Conservation (phyloP, 2,113 vertebrate genomes). For the Mustelus asterias region DNA sequence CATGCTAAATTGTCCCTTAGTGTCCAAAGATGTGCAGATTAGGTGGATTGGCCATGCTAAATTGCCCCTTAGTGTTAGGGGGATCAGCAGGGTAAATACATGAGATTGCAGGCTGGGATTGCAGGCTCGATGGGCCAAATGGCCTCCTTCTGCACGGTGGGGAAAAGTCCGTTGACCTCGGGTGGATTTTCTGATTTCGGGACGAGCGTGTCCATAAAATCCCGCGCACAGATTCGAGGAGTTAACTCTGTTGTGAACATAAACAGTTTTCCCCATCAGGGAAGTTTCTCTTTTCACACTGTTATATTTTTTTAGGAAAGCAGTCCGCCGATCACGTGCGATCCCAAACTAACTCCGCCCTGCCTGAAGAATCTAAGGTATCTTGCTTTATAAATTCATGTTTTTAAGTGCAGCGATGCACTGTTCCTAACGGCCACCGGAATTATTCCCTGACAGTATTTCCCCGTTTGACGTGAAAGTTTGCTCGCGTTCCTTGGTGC, state of each 20-base stretch:
- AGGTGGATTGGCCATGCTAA: no score
- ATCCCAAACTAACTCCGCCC: neutral
- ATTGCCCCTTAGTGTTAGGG: no score
- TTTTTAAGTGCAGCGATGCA: neutral
- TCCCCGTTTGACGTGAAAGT: neutral
- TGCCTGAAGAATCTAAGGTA: constrained; percentile 24
- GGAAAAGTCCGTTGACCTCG: no score
- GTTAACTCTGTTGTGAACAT: neutral
- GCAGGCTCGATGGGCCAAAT: no score
- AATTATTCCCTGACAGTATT: neutral
- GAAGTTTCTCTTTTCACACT: neutral
- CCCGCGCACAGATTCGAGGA: no score
- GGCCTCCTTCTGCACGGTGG: no score
- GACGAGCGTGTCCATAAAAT: no score
- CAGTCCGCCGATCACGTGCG: neutral
- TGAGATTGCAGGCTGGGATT: no score
- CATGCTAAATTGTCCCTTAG: no score
- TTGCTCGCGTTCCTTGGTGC: neutral
- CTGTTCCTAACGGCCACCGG: neutral
- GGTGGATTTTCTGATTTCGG: no score
- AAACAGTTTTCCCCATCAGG: neutral
- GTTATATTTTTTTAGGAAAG: constrained; percentile 1
- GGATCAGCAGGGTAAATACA: no score
- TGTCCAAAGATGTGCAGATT: no score
- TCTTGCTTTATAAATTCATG: constrained; percentile 10